These are phyloP conservation scores for Bryconaethiops microstoma DNA, from an alignment of 2,797 vertebrate genomes.

Conservation along the genomic window DNA sequence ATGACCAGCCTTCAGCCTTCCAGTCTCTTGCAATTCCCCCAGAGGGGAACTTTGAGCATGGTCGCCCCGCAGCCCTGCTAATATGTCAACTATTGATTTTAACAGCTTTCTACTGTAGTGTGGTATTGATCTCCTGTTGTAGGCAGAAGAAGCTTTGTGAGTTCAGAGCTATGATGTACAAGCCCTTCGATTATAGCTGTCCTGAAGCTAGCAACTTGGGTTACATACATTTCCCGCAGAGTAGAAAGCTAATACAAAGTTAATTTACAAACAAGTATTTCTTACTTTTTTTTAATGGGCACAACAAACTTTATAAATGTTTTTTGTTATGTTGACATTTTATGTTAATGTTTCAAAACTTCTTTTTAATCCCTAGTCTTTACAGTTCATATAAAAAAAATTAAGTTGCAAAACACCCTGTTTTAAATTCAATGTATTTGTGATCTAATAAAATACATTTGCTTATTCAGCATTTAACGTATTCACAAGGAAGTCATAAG, in stretches of 20 bases:
- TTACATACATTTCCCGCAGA: slow-evolving; percentile 1
- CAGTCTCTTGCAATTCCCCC: slow-evolving; percentile 37
- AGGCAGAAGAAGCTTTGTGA: slow-evolving; percentile 60
- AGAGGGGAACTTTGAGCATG: slow-evolving; percentile 39
- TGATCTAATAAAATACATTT: too few relatives aligned
- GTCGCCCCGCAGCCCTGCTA: slow-evolving; percentile 51
- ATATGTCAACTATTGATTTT: slow-evolving; percentile 60
- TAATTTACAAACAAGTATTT: slow-evolving; percentile 15
- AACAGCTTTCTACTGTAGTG: slow-evolving; percentile 61
- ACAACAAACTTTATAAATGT: too few relatives aligned
- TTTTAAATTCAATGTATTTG: too few relatives aligned
- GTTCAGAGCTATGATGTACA: slow-evolving; percentile 30
- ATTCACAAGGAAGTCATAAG: too few relatives aligned
- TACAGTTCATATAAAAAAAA: too few relatives aligned
- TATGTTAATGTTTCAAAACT: too few relatives aligned
- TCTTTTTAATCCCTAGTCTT: too few relatives aligned
- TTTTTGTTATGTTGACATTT: too few relatives aligned
- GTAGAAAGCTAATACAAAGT: not conserved
- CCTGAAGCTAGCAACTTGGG: not conserved
- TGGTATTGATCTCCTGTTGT: slow-evolving; percentile 64
- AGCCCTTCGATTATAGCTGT: not conserved
- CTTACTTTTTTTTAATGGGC: not conserved
- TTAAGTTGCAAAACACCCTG: too few relatives aligned
- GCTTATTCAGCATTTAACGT: too few relatives aligned
- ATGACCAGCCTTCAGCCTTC: slow-evolving; percentile 33